Base-by-base conservation (phyloP, 53 echinoderm and acorn worm genomes). In the Hippasteria phrygiana region DNA sequence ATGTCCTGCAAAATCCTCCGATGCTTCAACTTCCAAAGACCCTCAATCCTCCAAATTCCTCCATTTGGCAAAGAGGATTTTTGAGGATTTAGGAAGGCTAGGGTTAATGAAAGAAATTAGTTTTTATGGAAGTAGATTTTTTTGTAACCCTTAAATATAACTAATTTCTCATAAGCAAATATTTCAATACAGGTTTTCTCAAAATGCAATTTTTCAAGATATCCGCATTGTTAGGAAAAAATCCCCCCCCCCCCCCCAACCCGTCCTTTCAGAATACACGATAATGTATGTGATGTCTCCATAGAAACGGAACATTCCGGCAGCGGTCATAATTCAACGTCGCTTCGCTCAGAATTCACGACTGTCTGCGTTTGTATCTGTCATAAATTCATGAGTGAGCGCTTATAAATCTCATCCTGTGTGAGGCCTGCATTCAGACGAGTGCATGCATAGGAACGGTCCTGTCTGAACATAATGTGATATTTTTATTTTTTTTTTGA, bases 341-440 rank as follows among this genome's bases (percentile, higher is more conserved):
- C 17, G 22, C 59, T 17, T 18, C 7, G n/a, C 59, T 59, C 59
- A 59, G 59, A 59, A 24, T 59, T 59, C 59, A 59, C 26, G n/a
- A 20, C 12, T 1, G 59, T 59, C 59, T 22, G 59, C 51, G 9
- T 51, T 51, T 51, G 26, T 59, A 59, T 59, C 26, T 26, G 22
- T 22, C 59, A 59, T 59, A 59, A 59, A 59, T 59, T 59, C 59
- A 59, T 26, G 26, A 59, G 59, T 59, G 59, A 59, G 22, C 59
- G 26, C 59, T 59, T 59, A 24, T 59, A 59, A 59, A 59, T 59
- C 59, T 59, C 59, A 2, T 59, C 59, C 26, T 17, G 7, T 26
- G 26, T 20, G 22, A 4, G 59, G n/a, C 59, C 11, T 59, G 59
- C 59, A 20, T 59, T 20, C 59, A 59, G 59, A 7, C 46, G 46